Evolutionary conservation across 2,797 vertebrate genomes (phyloP), one percentile per base, ranked within the genome.

Genomic region (Uromys caudimaculatus): DNA sequence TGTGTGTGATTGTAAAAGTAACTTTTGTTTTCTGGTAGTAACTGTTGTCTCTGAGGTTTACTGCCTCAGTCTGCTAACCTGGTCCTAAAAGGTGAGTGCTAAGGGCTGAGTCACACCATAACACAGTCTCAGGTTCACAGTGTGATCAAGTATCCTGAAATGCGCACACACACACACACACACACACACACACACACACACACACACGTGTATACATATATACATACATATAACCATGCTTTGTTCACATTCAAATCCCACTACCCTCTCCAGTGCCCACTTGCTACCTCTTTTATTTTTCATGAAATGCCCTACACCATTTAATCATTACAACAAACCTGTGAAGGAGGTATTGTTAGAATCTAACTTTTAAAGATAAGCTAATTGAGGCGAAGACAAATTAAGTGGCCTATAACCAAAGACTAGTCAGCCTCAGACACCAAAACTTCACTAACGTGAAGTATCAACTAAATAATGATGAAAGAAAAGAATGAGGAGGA

Each of bases 281-380:
- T 69, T 56, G 41, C 27, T 24, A 58, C 52, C 52, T 75, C 16
- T 75, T 91, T 47, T 79, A 23, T 3, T 93, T 90, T 84, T 83
- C 47, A 64, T 56, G 41, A 24, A 92, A 90, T 69, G 58, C 14
- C 24, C 60, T 86, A 84, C n/a, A n/a, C 77, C 71, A 95, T 86
- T 92, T 71, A 78, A 58, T 90, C 76, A 93, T 92, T 76, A 92
- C n/a, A 93, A 60, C 7, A 78, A 93, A 16, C 17, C 79, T 69
- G 32, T 88, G 32, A 90, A 9, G 27, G 84, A 92, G 54, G 41
- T 50, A 23, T 24, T 87, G 1, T 77, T 90, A 58, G 64, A 62
- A 82, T 73, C 62, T 82, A 67, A 84, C 5, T 85, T 97, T 95
- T 92, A 89, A 88, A 93, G 47, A 85, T 89, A 50, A 95, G 24